Conservation (phyloP, 1,140 invertebrate species). For the Ridgeia piscesae region DNA sequence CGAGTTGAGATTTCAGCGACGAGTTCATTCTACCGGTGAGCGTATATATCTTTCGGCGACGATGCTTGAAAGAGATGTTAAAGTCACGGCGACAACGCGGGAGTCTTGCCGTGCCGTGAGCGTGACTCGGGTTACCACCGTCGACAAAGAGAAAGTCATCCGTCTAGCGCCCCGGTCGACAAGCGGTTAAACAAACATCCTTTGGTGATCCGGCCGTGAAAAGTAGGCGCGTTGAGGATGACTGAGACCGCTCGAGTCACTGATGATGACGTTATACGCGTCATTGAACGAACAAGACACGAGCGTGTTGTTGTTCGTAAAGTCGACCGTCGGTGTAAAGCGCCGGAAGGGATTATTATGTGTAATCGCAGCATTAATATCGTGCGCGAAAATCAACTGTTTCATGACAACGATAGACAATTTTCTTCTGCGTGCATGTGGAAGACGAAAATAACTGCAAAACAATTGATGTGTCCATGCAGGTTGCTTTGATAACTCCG, state of each 20-base stretch:
- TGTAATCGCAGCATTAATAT: too few species aligned
- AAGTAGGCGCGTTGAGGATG: background rate
- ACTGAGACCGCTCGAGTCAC: background rate
- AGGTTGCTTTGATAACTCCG: too few species aligned
- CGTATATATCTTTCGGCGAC: background rate
- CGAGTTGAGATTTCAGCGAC: background rate
- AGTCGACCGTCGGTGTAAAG: too few species aligned
- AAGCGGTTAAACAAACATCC: background rate
- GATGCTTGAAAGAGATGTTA: background rate
- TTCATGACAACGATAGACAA: too few species aligned
- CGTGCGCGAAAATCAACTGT: too few species aligned
- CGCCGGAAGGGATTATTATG: too few species aligned
- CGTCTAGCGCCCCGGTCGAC: background rate
- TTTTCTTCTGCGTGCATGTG: too few species aligned
- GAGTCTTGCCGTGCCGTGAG: background rate
- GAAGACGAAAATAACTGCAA: too few species aligned
- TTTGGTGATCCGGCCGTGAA: background rate
- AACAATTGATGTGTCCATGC: too few species aligned
- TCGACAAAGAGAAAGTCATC: background rate
- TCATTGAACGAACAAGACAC: background rate
- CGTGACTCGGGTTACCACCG: background rate
- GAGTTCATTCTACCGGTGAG: background rate
- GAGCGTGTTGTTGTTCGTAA: background rate
- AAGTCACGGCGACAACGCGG: background rate
- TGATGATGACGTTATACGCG: background rate